A percentile compares a stretch with the other conserved stretches of the same genome.
phyloP scores from a whole-genome alignment of 2,797 vertebrate species.

The Pristis pectinata region DNA sequence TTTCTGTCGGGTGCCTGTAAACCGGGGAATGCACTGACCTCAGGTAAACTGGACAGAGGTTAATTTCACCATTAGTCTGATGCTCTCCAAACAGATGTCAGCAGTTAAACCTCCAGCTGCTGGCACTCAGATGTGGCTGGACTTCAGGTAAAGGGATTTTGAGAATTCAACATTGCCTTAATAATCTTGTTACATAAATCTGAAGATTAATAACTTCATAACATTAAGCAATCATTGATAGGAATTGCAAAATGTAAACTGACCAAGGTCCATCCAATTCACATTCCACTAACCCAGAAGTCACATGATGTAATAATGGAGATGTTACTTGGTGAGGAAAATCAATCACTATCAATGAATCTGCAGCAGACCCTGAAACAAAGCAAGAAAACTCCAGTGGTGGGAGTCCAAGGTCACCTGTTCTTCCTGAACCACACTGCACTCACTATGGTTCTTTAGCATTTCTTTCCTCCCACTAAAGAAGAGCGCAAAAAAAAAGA shows the following conservation, averaged over 20 bases:
- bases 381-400: neutral
- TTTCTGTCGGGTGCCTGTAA: neutral
- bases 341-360: neutral
- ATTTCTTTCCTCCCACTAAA: too few relatives aligned
- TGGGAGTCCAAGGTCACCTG: neutral
- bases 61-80: neutral
- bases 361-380: neutral
- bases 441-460: too few relatives aligned
- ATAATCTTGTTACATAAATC: conserved; percentile 27
- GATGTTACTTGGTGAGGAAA: neutral
- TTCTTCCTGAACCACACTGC: neutral
- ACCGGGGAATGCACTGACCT: neutral
- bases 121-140: neutral
- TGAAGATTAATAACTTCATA: conserved; percentile 17
- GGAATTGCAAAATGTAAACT: neutral
- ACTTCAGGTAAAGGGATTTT: conserved; percentile 25
- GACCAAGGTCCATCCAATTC: neutral
- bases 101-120: conserved; percentile 18
- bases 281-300: neutral
- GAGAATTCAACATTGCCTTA: neutral
- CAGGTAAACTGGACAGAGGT: neutral
- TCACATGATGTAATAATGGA: neutral
- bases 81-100: conserved; percentile 1
- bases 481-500: neutral
- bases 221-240: neutral